phyloP scores from a whole-genome alignment of 2,113 vertebrate species.

The Alligator sinensis region DNA sequence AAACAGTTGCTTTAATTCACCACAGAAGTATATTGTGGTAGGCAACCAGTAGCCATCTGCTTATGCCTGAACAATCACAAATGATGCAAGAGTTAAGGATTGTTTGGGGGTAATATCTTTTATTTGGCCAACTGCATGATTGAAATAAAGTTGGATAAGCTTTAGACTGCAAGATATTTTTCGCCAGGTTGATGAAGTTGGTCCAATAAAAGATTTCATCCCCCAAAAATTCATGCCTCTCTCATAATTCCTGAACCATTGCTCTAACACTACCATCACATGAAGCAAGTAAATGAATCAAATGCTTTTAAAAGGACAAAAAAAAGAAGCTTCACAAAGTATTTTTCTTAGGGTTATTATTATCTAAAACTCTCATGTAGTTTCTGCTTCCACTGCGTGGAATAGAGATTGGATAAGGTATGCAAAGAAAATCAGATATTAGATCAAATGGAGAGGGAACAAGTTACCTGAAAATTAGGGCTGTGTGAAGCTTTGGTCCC shows the following conservation, averaged over 20 bases:
- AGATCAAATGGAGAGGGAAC: neutral
- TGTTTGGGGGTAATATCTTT: too few species aligned
- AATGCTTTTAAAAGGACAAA: neutral
- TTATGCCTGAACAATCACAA: neutral
- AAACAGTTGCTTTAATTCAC: neutral
- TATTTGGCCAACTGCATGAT: too few species aligned
- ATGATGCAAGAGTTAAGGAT: too few species aligned
- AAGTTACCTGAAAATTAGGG: neutral
- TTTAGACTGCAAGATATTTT: too few species aligned
- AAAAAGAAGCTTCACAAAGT: neutral
- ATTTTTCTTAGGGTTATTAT: conserved; percentile 9
- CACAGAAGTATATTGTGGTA: neutral
- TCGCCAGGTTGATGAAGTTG: too few species aligned
- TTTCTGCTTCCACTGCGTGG: neutral
- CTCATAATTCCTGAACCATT: too few species aligned
- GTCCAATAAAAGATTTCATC: too few species aligned
- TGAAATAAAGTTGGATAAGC: too few species aligned
- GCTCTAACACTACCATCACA: neutral
- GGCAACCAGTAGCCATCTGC: conserved; percentile 3
- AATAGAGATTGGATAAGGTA: neutral
- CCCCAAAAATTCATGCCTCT: too few species aligned
- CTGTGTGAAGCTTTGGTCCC: too few species aligned
- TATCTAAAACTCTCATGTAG: conserved; percentile 12
- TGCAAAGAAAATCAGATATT: neutral
- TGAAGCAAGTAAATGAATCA: neutral